phyloP scores from a whole-genome alignment of 1,140 invertebrate genomes.

The Drosophila equinoxialis region DNA sequence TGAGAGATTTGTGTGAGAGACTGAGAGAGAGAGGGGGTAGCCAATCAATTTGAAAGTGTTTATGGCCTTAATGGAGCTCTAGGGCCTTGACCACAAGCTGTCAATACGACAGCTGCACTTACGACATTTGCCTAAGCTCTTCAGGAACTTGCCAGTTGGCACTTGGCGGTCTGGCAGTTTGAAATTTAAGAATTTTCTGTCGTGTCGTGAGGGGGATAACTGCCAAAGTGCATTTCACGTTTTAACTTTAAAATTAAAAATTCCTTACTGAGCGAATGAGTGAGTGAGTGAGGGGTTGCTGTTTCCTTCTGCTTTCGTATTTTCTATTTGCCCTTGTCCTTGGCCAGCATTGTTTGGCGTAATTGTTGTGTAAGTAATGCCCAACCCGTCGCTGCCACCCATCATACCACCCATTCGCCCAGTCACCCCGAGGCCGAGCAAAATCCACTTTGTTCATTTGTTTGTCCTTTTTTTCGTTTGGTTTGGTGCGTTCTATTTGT shows the following conservation, averaged over 20 bases:
- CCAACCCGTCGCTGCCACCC: conserved; percentile 36
- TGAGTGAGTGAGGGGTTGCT: conserved; percentile 25
- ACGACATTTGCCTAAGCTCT: conserved; percentile 70
- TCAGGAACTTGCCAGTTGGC: conserved; percentile 26
- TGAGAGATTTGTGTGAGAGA: conserved; percentile 1
- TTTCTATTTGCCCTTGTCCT: conserved; percentile 14
- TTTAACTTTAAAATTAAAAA: conserved; percentile 80
- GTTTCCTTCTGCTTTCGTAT: too few relatives aligned
- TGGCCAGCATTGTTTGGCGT: conserved; percentile 63
- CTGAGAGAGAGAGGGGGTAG: not conserved
- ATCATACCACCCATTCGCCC: not conserved
- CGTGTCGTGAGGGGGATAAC: not conserved
- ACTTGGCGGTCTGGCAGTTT: conserved; percentile 10
- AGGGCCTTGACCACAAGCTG: conserved; percentile 70
- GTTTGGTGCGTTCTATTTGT: not conserved
- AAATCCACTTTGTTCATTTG: conserved; percentile 80
- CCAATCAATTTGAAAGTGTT: conserved; percentile 75
- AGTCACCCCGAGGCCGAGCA: conserved; percentile 11
- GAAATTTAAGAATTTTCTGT: conserved; percentile 38
- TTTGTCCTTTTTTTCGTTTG: conserved; percentile 49
- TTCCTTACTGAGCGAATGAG: conserved; percentile 37
- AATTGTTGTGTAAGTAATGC: conserved; percentile 81
- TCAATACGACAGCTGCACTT: conserved; percentile 77
- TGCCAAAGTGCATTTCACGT: conserved; percentile 65
- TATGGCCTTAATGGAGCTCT: conserved; percentile 39